phyloP scores from a whole-genome alignment of 2,888 invertebrate species.

The Zelleria hepariella region DNA sequence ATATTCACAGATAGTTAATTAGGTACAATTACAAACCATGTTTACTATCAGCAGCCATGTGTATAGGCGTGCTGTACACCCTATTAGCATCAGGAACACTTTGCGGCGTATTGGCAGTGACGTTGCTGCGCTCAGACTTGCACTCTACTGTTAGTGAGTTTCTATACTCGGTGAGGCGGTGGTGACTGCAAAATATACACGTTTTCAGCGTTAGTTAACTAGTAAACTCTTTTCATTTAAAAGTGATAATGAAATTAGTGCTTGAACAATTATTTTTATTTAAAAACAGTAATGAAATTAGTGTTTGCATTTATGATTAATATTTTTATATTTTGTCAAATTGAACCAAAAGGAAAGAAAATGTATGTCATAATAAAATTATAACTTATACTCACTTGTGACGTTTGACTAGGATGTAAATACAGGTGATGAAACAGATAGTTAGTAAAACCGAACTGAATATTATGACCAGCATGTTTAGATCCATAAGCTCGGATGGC shows the following conservation, averaged over 20 bases:
- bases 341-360: too few species aligned
- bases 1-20: too few species aligned
- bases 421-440: conserved; percentile 56
- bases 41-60: conserved; percentile 53
- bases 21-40: conserved; percentile 37
- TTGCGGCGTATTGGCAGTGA: conserved; percentile 48
- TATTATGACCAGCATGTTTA: conserved; percentile 61
- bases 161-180: conserved; percentile 50
- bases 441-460: conserved; percentile 59
- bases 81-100: conserved; percentile 49
- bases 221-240: too few species aligned
- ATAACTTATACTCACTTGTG: conserved; percentile 44
- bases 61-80: conserved; percentile 62
- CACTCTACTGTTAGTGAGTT: conserved; percentile 59
- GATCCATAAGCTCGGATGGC: conserved; percentile 53
- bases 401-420: conserved; percentile 56
- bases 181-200: conserved; percentile 34
- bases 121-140: conserved; percentile 57
- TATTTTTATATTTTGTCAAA: too few species aligned
- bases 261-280: too few species aligned
- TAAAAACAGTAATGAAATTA: neutral
- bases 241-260: neutral
- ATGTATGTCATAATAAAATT: too few species aligned
- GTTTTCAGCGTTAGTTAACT: neutral
- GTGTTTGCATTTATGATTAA: too few species aligned